Evolutionary conservation across 2,888 invertebrate genomes (phyloP).

Genomic region (Prosapia bicincta): DNA sequence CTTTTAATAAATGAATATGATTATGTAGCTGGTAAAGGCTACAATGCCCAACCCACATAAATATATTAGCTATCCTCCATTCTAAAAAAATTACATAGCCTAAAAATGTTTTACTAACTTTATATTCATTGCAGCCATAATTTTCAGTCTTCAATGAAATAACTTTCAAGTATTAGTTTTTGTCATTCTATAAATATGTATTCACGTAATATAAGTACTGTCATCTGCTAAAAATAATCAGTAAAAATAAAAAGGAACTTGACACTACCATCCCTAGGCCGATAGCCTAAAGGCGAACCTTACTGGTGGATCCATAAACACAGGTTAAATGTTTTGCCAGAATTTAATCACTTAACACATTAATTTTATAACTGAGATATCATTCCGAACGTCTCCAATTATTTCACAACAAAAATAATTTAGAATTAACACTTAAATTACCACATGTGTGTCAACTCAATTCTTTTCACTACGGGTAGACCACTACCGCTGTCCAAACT

Average conservation of each 20-base stretch:
- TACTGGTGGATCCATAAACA: background rate
- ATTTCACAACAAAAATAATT: background rate
- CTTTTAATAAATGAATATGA: no score
- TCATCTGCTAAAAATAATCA: constrained; percentile 2
- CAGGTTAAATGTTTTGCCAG: background rate
- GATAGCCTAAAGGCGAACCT: background rate
- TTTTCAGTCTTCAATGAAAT: background rate
- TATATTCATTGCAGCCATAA: background rate
- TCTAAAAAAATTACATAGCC: background rate
- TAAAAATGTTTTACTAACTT: background rate
- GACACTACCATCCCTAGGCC: background rate
- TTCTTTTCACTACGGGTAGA: background rate
- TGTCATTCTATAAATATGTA: background rate
- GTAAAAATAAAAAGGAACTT: background rate
- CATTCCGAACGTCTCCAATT: background rate
- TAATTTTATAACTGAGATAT: background rate
- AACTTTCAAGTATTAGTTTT: background rate
- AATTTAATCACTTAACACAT: background rate
- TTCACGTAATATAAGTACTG: background rate
- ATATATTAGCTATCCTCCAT: background rate
- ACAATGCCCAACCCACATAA: background rate
- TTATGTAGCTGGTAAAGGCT: background rate
- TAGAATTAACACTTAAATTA: background rate
- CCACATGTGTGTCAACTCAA: background rate
- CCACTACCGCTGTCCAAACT: background rate